phyloP scores from a whole-genome alignment of 2,888 invertebrate genomes.

The Cheilosia vernalis region DNA sequence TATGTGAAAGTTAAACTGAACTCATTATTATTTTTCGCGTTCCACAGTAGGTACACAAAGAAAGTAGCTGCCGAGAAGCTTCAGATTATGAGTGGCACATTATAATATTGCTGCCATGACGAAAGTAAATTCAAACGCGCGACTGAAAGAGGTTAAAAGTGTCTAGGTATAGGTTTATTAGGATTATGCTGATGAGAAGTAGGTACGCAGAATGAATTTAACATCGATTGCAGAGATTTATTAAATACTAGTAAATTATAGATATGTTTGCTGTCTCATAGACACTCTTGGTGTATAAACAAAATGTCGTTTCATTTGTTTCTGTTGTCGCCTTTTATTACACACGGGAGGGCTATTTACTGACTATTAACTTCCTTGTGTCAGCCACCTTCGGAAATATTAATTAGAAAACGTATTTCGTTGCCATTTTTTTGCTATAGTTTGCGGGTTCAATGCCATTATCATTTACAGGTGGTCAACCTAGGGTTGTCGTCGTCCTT shows the following conservation, averaged over 20 bases:
- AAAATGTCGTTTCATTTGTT: conserved; percentile 3
- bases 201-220: too few species aligned
- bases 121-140: too few species aligned
- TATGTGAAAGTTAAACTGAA: background rate
- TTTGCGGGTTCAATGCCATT: background rate
- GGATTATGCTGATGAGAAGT: too few species aligned
- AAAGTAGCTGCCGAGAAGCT: background rate
- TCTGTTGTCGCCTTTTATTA: background rate
- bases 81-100: background rate
- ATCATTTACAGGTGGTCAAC: background rate
- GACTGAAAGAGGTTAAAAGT: too few species aligned
- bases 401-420: conserved; percentile 28
- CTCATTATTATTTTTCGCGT: conserved; percentile 8
- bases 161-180: too few species aligned
- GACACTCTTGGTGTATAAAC: background rate
- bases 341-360: conserved; percentile 9
- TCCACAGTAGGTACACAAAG: background rate
- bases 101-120: background rate
- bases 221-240: too few species aligned
- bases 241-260: too few species aligned
- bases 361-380: conserved; percentile 9
- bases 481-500: too few species aligned
- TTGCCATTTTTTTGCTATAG: background rate
- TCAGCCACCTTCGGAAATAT: conserved; percentile 1
- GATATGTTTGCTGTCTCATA: background rate